Base-by-base conservation (phyloP, 2,888 invertebrate species). In the Matsumyia berberina region DNA sequence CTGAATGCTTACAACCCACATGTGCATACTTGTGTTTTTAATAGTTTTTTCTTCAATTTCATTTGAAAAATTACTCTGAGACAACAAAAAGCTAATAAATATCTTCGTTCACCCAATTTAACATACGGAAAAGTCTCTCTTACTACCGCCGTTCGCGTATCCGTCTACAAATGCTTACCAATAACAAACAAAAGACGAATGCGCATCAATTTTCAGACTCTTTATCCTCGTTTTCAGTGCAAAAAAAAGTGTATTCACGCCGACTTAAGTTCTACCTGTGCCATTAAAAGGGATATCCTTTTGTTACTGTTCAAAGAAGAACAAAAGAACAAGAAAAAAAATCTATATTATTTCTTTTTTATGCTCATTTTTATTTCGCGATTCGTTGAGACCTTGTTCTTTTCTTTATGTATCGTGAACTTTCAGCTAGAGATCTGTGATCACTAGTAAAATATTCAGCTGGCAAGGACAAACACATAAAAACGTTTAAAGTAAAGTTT, bases 21-120 rank as follows among this genome's bases (percentile, higher is more conserved):
- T 8, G 0, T 11, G 19, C 12, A 42, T 12, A 37, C 12, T 9
- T 53, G 31, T 12, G 37, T 73, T 67, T 62, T 57, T 73, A 73
- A 73, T 83, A 83, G 82, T 73, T 82, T 78, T 62, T 42, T 78
- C 78, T 83, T 67, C 72, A 83, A 73, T 79, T 86, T 76, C 69
- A 86, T 87, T 85, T 87, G 87, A 87, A 87, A 87, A 88, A 87
- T 88, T 87, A 87, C 87, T 87, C 83, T 87, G 80, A 87, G 86
- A 87, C 88, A 87, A 88, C 88, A 89, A 88, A 88, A 88, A 87
- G 88, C 87, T 87, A 88, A 88, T 88, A 88, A 88, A 89, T 89
- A 88, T 87, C 66, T 79, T 62, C 86, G 86, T 70, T 78, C 60
- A 35, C 53, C 60, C 82, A 78, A 78, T 83, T 77, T 66, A 78